A percentile compares a stretch with the other conserved stretches of the same genome.
These are phyloP conservation scores for Bagarius yarrelli DNA, from an alignment of 2,113 vertebrate genomes.

Conservation along the genomic window DNA sequence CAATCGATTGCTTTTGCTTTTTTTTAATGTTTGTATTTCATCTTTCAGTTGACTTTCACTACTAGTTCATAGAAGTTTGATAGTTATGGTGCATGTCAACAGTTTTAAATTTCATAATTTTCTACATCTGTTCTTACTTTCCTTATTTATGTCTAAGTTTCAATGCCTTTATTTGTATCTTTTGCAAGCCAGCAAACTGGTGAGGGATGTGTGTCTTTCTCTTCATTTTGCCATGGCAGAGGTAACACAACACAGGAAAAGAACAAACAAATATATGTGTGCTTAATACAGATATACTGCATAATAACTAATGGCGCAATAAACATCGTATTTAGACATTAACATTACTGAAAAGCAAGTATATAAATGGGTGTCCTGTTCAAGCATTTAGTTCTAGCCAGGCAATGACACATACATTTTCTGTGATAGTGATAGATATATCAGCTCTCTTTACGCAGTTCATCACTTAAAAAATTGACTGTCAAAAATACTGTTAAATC, in stretches of 20 bases:
- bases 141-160: too few species aligned
- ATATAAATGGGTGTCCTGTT: not conserved
- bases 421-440: not conserved
- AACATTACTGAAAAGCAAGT: not conserved
- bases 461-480: constrained; percentile 7
- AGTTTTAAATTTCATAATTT: not conserved
- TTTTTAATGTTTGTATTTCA: not conserved
- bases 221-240: not conserved
- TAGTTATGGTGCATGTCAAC: not conserved
- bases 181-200: not conserved
- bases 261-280: too few species aligned
- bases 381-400: not conserved
- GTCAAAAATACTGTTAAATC: not conserved
- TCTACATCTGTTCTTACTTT: not conserved
- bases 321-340: not conserved
- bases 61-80: not conserved
- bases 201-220: not conserved
- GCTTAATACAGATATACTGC: not conserved
- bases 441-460: not conserved
- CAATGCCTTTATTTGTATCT: not conserved
- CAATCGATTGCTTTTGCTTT: not conserved
- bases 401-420: constrained; percentile 5
- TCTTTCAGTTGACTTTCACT: not conserved
- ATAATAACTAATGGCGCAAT: not conserved
- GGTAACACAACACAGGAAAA: not conserved